Evolutionary conservation across 2,888 invertebrate species (phyloP).

Genomic region (Rhorus exstirpatorius): DNA sequence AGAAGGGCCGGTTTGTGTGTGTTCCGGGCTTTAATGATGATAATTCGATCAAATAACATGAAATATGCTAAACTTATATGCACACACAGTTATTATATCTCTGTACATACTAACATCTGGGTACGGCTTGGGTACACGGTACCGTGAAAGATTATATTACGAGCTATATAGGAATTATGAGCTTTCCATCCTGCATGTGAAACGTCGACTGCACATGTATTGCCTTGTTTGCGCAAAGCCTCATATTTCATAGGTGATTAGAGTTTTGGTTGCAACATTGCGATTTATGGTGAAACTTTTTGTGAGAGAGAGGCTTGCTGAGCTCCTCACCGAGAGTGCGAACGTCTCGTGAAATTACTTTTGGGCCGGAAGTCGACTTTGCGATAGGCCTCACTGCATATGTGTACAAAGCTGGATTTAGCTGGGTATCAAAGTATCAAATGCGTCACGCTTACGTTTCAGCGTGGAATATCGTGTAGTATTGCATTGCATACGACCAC

Average conservation of each 20-base stretch:
- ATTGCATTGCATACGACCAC: neutral
- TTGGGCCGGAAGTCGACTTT: constrained; percentile 12
- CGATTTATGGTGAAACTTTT: constrained; percentile 16
- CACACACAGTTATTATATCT: neutral
- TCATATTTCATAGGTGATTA: constrained; percentile 3
- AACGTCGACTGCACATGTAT: neutral
- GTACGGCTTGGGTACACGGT: neutral
- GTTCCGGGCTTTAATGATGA: no score
- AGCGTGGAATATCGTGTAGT: neutral
- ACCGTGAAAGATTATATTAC: neutral
- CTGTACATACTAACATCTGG: neutral
- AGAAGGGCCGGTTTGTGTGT: no score
- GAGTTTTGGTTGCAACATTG: constrained; percentile 15
- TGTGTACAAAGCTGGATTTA: neutral
- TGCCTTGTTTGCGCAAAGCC: neutral
- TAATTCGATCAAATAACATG: no score
- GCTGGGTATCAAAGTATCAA: constrained; percentile 1
- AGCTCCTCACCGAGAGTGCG: constrained; percentile 1
- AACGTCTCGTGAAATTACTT: constrained; percentile 3
- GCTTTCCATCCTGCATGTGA: constrained; percentile 12
- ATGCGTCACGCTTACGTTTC: constrained; percentile 1
- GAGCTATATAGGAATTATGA: constrained; percentile 29
- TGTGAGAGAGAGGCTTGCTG: constrained; percentile 1
- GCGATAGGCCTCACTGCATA: constrained; percentile 6
- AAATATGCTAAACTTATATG: neutral